These are phyloP conservation scores for Lycia hirtaria DNA, from an alignment of 2,888 invertebrate species.

Conservation along the genomic window DNA sequence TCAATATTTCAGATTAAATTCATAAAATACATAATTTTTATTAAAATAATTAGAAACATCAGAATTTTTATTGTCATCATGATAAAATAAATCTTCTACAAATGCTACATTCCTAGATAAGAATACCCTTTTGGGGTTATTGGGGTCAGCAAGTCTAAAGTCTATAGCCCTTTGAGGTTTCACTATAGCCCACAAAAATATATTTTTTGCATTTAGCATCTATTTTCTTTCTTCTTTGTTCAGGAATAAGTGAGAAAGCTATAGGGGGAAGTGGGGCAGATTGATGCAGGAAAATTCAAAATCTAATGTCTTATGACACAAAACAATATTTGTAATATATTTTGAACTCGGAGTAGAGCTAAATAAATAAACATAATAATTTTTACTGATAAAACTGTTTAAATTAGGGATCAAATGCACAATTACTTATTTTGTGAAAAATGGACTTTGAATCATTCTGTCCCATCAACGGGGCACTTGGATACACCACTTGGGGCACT, in stretches of 20 bases:
- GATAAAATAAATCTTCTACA: not conserved
- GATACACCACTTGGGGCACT: slow-evolving; percentile 35
- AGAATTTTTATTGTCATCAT: not conserved
- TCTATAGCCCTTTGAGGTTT: slow-evolving; percentile 7
- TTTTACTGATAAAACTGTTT: too few species aligned
- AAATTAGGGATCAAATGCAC: too few species aligned
- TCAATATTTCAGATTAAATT: too few species aligned
- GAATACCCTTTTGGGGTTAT: not conserved
- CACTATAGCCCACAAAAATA: slow-evolving; percentile 11
- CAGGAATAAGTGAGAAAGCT: slow-evolving; percentile 1
- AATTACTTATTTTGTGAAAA: too few species aligned
- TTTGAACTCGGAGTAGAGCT: too few species aligned
- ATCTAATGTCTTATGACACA: too few species aligned
- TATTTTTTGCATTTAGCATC: slow-evolving; percentile 2
- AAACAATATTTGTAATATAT: too few species aligned
- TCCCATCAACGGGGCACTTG: slow-evolving; percentile 41
- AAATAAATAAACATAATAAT: too few species aligned
- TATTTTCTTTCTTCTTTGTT: not conserved
- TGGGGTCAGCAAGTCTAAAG: slow-evolving; percentile 1
- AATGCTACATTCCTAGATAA: slow-evolving; percentile 6
- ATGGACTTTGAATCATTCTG: slow-evolving; percentile 21
- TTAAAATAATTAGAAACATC: not conserved
- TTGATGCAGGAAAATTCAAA: too few species aligned
- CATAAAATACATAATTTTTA: not conserved
- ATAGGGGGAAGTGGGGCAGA: too few species aligned